Base-by-base conservation (phyloP, 2,113 vertebrate genomes). In the Patagioenas fasciata region DNA sequence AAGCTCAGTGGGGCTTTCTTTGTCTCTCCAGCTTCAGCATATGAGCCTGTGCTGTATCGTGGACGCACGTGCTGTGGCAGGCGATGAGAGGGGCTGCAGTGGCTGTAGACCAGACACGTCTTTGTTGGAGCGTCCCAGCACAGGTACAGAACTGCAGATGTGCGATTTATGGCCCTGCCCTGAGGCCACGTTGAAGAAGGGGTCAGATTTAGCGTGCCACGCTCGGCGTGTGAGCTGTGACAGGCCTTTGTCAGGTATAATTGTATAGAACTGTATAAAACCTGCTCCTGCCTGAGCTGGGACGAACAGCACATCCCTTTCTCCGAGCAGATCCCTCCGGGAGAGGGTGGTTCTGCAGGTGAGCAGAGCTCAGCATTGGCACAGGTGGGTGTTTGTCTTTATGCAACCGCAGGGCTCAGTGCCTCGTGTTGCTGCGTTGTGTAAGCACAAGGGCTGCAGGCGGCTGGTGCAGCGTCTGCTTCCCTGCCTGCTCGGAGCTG, bases 391-490 rank as follows among this genome's bases (percentile, higher is more conserved):
- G 79, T 79, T 92, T 73, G 58, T 56, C 34, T 77, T 21, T 25
- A 1, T 36, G 85, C 70, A 21, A 19, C 36, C 42, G 19, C 19
- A 2, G 38, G 60, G 65, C 73, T 87, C 2, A 1, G 75, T 1
- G 32, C 83, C 14, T 13, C 1, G 57, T 3, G 5, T 13, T 40
- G 61, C 61, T 61, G 77, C 4, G 80, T 56, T 94, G 94, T 88
- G 89, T 42, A 62, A 95, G 83, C 89, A 34, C 36, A 6, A 44
- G 73, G 40, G 54, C 60, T 61, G 50, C 1, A 2, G 48, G n/a
- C 64, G 36, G 51, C 51, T 38, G 17, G 11, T 13, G 50, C 0
- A 0, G 44, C 0, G 0, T 4, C 48, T 60, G 14, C 9, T 26
- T 25, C 74, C 56, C 65, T n/a, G 79, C 70, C 36, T 17, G 1